Base-by-base conservation (phyloP, 2,797 vertebrate species). In the Chromobotia macracanthus region DNA sequence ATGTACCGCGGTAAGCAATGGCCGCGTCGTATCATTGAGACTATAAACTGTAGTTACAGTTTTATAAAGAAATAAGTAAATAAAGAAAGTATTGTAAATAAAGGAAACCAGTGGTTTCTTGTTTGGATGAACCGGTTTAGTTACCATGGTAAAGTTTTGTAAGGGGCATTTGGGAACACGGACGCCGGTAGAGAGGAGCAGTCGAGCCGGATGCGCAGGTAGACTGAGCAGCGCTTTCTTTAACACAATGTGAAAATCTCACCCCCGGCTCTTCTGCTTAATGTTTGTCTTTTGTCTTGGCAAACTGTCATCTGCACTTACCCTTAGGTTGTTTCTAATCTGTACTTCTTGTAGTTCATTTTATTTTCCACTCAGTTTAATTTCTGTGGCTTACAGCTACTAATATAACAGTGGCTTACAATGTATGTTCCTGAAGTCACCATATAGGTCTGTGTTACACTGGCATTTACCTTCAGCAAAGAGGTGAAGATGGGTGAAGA, bases 201-300 rank as follows among this genome's bases (percentile, higher is more conserved):
- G 58, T 71, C 38, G 11, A 50, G 5, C 66, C n/a, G 23, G 60
- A 69, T 70, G 19, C 18, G 31, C 72, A 38, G 18, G 23, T 55
- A 19, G 16, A 38, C 1, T 51, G 53, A 61, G 11, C 10, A 55
- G 51, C 10, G n/a, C 12, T 5, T 19, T 18, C 19, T 70, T 5
- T 70, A 46, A 5, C 7, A n/a, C 19, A 60, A 15, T 23, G 53
- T 50, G 18, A 5, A 35, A 61, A 77, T 77, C 44, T 38, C 64
- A 6, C 38, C 51, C 64, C 1, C 12, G 51, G 23, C 75, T 68
- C 0, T 0, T 28, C 50, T 2, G n/a, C n/a, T 2, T 4, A 1
- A 11, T 10, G 12, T 50, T 50, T 50, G 19, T 21, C n/a, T n/a
- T 21, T 9, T 19, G n/a, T 55, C 9, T 3, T 55, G 1, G n/a